These are phyloP conservation scores for Teleopsis dalmanni DNA, from an alignment of 1,140 invertebrate species.

Conservation along the genomic window DNA sequence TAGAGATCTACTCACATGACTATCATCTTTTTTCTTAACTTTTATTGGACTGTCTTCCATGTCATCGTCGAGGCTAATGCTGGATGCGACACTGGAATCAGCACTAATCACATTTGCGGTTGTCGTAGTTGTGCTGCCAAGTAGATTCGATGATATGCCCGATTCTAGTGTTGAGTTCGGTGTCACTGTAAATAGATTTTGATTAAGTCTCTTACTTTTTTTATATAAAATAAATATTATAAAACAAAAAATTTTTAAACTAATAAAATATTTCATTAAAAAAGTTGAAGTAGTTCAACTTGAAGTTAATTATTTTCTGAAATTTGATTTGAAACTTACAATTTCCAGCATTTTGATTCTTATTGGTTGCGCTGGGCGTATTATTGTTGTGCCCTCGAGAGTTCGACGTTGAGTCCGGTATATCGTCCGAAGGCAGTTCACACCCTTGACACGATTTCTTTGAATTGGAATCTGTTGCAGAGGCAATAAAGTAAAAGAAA, in stretches of 20 bases:
- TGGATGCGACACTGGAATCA: slow-evolving; percentile 43
- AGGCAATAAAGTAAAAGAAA: background rate
- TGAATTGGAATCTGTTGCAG: slow-evolving; percentile 41
- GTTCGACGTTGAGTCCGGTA: slow-evolving; percentile 58
- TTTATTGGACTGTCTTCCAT: slow-evolving; percentile 39
- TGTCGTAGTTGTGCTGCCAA: slow-evolving; percentile 37
- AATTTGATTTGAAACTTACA: slow-evolving; percentile 26
- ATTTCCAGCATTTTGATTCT: slow-evolving; percentile 50
- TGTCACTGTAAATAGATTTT: slow-evolving; percentile 32
- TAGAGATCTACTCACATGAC: slow-evolving; percentile 20
- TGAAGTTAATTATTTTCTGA: background rate
- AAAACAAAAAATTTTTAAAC: slow-evolving; percentile 1
- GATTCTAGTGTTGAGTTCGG: slow-evolving; percentile 42
- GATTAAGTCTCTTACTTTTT: no score
- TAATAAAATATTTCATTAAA: background rate
- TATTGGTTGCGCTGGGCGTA: slow-evolving; percentile 65
- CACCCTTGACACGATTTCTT: slow-evolving; percentile 86
- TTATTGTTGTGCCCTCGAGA: slow-evolving; percentile 67
- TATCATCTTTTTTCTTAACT: slow-evolving; percentile 42
- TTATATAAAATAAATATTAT: background rate
- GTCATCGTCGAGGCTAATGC: slow-evolving; percentile 41
- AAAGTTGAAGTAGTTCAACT: no score
- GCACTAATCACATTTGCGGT: slow-evolving; percentile 42
- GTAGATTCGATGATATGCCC: slow-evolving; percentile 38
- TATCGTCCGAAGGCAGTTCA: slow-evolving; percentile 68